Conservation (phyloP, 2,113 vertebrate species). For the Cryptomyrus ogoouensis region DNA sequence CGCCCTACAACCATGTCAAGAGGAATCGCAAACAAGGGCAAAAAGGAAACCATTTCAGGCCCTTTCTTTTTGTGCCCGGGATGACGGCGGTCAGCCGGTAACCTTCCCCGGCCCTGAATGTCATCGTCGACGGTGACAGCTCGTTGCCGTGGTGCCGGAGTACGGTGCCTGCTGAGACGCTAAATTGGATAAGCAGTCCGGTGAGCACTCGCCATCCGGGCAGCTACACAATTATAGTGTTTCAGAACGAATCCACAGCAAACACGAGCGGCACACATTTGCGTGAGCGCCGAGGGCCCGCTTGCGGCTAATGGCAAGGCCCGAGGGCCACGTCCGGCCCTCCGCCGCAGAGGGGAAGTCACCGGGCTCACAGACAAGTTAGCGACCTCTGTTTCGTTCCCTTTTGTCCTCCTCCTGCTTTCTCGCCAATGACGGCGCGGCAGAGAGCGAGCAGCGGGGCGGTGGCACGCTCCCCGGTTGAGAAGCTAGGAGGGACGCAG, state of each 20-base stretch:
- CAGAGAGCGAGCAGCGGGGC: neutral
- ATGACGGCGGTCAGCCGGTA: neutral
- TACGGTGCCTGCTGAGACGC: slow-evolving; percentile 18
- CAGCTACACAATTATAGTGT: slow-evolving; percentile 17
- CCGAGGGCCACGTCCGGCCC: neutral
- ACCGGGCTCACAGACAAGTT: neutral
- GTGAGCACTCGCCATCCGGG: neutral
- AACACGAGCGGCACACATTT: neutral
- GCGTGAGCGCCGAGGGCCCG: neutral
- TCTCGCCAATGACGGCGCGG: neutral
- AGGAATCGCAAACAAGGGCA: neutral
- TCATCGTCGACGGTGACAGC: slow-evolving; percentile 10
- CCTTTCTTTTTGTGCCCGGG: neutral
- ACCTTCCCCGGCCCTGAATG: slow-evolving; percentile 20
- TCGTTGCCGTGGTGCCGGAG: neutral
- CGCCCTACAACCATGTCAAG: neutral
- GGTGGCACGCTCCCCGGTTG: neutral
- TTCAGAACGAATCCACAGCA: slow-evolving; percentile 4
- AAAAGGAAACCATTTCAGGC: neutral
- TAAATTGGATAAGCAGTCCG: slow-evolving; percentile 21
- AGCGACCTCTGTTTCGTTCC: neutral
- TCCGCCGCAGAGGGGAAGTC: neutral
- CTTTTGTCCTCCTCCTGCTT: neutral
- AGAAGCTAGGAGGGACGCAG: neutral
- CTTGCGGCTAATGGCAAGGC: neutral